Base-by-base conservation (phyloP, 2,888 invertebrate genomes). In the Apamea sordens region DNA sequence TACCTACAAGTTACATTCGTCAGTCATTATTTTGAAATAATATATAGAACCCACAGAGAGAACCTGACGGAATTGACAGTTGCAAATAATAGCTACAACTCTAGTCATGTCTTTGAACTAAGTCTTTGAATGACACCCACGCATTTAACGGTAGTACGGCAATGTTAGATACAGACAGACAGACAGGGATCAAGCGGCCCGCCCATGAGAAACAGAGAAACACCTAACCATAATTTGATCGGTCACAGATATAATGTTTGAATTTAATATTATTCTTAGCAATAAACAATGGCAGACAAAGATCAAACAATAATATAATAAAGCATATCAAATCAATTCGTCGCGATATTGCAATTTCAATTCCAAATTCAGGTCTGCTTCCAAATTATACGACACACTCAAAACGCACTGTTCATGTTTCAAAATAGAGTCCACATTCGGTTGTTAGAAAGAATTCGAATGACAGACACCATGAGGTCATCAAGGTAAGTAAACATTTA, bases 401-500 rank as follows among this genome's bases (percentile, higher is more conserved):
- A 80, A 73, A 81, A 56, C 3, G 11, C 10, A 74, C 63, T 32
- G 4, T 80, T 15, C 13, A 0, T 0, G 0, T 0, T 10, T 70
- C 7, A 56, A 32, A 50, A 77, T 79, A 88, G 44, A 75, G 73
- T 79, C 72, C 6, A 68, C 50, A 73, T 68, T 83, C 21, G 18
- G 11, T 81, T 72, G 79, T 28, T 18, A 44, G 21, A 18, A 67
- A 28, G 32, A 71, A 67, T 68, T 65, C 61, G 75, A 79, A 86
- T 90, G 85, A 85, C 85, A 83, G 69, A 84, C 65, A 73, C 80
- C 32, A 87, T 94, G 94, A 94, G 90, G 90, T 94, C 94, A 94
- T 89, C 88, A 77, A 88, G 83, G 89, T 82, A 87, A 82, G 85
- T 88, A 82, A 80, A 86, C 85, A 83, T 92, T 92, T 91, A 89